Evolutionary conservation across 2,888 invertebrate species (phyloP).

Genomic region (Silvanus unidentatus): DNA sequence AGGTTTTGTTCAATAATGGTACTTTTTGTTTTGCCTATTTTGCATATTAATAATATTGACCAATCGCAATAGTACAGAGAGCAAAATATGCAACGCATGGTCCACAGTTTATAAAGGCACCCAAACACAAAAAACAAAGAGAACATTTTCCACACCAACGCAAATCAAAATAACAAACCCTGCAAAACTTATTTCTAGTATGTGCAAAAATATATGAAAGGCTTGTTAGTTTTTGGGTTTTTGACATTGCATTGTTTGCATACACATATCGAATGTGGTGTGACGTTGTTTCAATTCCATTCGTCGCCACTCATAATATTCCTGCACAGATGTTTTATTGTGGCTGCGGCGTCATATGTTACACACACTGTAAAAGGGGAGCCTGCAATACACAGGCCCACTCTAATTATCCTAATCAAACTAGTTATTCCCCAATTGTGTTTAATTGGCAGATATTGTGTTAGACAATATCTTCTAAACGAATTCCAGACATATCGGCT

Average conservation of each 20-base stretch:
- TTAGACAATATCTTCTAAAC: constrained; percentile 25
- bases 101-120: constrained; percentile 11
- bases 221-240: no score
- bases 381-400: constrained; percentile 11
- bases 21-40: constrained; percentile 23
- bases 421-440: constrained; percentile 35
- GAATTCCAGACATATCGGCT: constrained; percentile 23
- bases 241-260: no score
- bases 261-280: no score
- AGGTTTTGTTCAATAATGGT: constrained; percentile 11
- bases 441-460: constrained; percentile 36
- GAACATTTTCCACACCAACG: no score
- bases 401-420: constrained; percentile 32
- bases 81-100: constrained; percentile 18
- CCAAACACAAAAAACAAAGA: no score
- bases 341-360: constrained; percentile 19
- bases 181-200: no score
- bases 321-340: constrained; percentile 9
- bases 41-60: constrained; percentile 29
- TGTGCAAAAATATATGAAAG: no score
- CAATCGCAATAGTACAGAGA: constrained; percentile 25
- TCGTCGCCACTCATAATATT: constrained; percentile 10
- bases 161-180: no score
- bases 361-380: constrained; percentile 5
- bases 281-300: no score